Evolutionary conservation across 1,140 invertebrate genomes (phyloP).

Genomic region (Gonioctena quinquepunctata): DNA sequence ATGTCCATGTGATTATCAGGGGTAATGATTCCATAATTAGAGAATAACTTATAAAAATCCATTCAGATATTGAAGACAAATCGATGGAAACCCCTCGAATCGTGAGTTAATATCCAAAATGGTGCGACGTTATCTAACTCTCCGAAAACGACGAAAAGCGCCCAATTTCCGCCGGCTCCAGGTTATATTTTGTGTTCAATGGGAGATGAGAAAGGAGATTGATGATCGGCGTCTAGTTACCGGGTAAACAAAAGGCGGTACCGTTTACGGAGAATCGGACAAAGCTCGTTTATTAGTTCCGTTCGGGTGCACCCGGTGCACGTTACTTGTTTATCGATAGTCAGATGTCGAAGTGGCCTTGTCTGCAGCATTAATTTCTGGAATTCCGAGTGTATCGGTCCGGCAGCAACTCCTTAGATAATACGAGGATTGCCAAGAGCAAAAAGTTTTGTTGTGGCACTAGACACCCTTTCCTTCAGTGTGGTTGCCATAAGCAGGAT

Average conservation of each 20-base stretch:
- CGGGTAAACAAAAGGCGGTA: conserved; percentile 5
- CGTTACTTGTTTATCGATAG: not conserved
- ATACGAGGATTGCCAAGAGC: too few species aligned
- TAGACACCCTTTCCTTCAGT: too few species aligned
- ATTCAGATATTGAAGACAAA: not conserved
- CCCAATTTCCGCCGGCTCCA: not conserved
- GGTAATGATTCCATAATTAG: too few species aligned
- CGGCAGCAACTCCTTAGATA: too few species aligned
- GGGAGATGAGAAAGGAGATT: not conserved
- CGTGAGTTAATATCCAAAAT: not conserved
- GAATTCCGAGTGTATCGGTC: not conserved
- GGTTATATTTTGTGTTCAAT: not conserved
- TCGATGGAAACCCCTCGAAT: not conserved
- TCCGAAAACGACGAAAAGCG: not conserved
- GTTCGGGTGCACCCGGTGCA: not conserved
- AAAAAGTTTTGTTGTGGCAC: too few species aligned
- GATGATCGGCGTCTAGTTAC: not conserved
- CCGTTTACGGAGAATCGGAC: not conserved
- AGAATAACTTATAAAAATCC: not conserved
- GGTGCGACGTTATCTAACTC: not conserved
- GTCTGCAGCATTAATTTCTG: not conserved
- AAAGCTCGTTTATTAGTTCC: conserved; percentile 7
- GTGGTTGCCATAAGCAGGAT: too few species aligned
- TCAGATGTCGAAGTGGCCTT: not conserved
- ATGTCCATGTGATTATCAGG: too few species aligned